phyloP scores from a whole-genome alignment of 2,797 vertebrate genomes.

The Ceryle rudis region DNA sequence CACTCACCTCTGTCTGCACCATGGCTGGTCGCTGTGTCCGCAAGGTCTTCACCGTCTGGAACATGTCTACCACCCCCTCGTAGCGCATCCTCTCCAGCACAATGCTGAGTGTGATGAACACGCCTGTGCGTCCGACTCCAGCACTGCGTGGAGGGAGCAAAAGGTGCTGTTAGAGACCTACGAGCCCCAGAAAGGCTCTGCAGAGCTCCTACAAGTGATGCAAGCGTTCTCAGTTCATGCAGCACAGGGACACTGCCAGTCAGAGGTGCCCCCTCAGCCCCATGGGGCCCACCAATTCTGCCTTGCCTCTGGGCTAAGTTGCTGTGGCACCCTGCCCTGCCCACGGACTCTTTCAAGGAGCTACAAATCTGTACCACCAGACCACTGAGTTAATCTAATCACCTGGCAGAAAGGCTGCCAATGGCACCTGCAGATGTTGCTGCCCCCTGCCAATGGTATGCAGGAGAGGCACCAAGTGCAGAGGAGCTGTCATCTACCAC shows the following conservation, averaged over 20 bases:
- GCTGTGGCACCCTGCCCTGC: neutral
- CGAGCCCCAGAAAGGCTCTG: neutral
- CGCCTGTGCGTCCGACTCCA: conserved; percentile 94
- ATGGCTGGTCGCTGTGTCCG: conserved; percentile 95
- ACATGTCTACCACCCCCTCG: conserved; percentile 95
- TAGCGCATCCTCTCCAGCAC: conserved; percentile 97
- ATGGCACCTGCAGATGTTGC: neutral
- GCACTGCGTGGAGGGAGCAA: conserved; percentile 78
- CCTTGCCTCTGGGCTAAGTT: neutral
- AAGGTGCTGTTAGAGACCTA: neutral
- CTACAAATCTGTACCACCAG: neutral
- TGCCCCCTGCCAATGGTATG: neutral
- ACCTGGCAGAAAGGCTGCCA: neutral
- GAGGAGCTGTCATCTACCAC: neutral
- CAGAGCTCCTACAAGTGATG: neutral
- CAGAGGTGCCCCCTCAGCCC: neutral
- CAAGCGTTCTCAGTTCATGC: neutral
- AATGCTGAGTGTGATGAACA: conserved; percentile 96
- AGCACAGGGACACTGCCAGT: neutral
- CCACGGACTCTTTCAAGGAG: neutral
- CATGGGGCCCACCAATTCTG: neutral
- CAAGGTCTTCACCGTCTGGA: conserved; percentile 96
- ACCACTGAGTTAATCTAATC: neutral
- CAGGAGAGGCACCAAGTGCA: neutral
- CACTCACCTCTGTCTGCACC: conserved; percentile 95